Conservation (phyloP, 2,888 invertebrate genomes). For the Glyphotaelius pellucidus region DNA sequence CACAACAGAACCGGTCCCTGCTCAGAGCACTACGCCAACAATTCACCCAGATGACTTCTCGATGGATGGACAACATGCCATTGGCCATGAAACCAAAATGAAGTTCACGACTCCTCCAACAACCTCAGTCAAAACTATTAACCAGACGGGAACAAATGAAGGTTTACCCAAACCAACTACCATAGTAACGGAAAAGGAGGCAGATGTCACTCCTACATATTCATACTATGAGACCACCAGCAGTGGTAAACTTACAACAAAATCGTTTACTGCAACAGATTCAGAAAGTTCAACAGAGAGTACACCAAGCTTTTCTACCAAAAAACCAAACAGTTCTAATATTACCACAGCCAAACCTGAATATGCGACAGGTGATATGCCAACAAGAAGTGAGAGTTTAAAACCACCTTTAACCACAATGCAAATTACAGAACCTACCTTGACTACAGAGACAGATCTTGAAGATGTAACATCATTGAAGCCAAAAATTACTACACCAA, state of each 20-base stretch:
- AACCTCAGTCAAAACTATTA: background rate
- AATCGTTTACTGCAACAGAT: background rate
- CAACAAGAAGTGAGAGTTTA: slow-evolving; percentile 6
- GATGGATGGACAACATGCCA: slow-evolving; percentile 53
- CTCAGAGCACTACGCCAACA: slow-evolving; percentile 35
- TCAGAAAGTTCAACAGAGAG: slow-evolving; percentile 12
- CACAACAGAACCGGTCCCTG: background rate
- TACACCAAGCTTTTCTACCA: background rate
- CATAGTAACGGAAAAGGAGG: background rate
- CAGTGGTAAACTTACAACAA: background rate
- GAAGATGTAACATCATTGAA: background rate
- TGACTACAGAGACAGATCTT: background rate
- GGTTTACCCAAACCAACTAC: background rate
- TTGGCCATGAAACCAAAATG: slow-evolving; percentile 41
- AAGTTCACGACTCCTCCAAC: slow-evolving; percentile 42
- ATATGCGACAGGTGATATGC: background rate
- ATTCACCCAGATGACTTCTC: slow-evolving; percentile 46
- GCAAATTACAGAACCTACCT: background rate
- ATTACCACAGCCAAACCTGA: background rate
- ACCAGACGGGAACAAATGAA: background rate
- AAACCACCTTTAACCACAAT: background rate
- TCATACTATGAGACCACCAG: background rate
- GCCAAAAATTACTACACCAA: background rate
- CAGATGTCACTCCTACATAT: slow-evolving; percentile 13
- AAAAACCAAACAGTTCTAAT: background rate